Conservation (phyloP, 2,888 invertebrate species). For the Sinopyrophorus schimmeli region DNA sequence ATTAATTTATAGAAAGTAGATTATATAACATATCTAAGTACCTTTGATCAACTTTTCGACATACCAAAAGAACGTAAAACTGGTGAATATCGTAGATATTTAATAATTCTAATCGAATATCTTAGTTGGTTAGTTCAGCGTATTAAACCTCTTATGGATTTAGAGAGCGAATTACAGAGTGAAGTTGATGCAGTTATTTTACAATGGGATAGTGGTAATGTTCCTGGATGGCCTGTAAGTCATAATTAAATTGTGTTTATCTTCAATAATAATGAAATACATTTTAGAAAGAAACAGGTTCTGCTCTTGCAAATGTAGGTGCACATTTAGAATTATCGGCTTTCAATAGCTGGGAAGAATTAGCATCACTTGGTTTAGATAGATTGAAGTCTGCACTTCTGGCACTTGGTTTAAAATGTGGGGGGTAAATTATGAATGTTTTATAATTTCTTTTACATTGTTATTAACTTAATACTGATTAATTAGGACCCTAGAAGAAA, state of each 20-base stretch:
- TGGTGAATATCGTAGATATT: constrained; percentile 83
- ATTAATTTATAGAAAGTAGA: constrained; percentile 76
- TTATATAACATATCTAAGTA: constrained; percentile 91
- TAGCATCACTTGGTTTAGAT: constrained; percentile 95
- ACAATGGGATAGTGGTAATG: constrained; percentile 87
- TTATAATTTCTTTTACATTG: not conserved
- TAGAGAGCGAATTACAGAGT: constrained; percentile 76
- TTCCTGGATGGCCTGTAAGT: constrained; percentile 91
- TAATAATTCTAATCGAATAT: constrained; percentile 82
- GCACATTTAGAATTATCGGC: constrained; percentile 98
- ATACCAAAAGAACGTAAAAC: constrained; percentile 90
- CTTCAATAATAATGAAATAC: too few species aligned
- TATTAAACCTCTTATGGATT: constrained; percentile 84
- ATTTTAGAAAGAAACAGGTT: constrained; percentile 86
- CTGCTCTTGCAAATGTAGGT: constrained; percentile 90
- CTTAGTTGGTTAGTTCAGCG: constrained; percentile 79
- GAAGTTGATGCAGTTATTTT: constrained; percentile 79
- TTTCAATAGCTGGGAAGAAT: constrained; percentile 95
- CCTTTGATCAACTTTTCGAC: constrained; percentile 95
- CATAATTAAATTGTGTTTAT: constrained; percentile 11
- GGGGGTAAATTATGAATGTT: constrained; percentile 65
- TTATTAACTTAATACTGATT: too few species aligned
- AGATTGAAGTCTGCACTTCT: constrained; percentile 95
- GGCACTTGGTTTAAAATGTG: constrained; percentile 97
- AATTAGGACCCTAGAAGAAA: constrained; percentile 84